These are phyloP conservation scores for Montipora capricornis DNA, from an alignment of 64 coral and sea anemone species.

Conservation along the genomic window DNA sequence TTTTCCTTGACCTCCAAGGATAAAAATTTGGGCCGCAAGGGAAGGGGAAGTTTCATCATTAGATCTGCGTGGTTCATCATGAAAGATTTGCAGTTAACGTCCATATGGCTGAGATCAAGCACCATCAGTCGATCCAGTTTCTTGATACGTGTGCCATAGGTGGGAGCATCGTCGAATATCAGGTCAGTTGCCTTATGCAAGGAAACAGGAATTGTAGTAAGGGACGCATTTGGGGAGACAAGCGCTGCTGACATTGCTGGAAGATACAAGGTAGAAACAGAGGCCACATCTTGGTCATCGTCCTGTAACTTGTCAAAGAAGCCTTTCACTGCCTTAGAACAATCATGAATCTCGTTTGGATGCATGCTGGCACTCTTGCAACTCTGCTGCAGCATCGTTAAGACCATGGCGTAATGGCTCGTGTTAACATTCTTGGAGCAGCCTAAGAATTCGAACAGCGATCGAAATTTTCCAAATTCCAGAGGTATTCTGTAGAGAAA, in stretches of 20 bases:
- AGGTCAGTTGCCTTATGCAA: constrained; percentile 27
- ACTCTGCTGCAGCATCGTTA: constrained; percentile 15
- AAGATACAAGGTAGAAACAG: constrained; percentile 1
- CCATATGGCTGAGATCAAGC: constrained; percentile 13
- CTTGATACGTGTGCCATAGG: constrained; percentile 9
- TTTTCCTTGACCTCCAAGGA: constrained; percentile 19
- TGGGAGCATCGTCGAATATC: constrained; percentile 60
- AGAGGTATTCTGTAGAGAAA: constrained; percentile 48
- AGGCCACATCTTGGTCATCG: neutral
- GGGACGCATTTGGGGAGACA: neutral
- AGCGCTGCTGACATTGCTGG: neutral
- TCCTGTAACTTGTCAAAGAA: constrained; percentile 15
- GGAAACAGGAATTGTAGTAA: neutral
- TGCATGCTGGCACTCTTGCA: neutral
- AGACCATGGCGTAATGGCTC: constrained; percentile 52
- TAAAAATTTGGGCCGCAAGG: constrained; percentile 38
- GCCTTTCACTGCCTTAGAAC: constrained; percentile 35
- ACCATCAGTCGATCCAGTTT: constrained; percentile 26
- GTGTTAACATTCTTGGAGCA: neutral
- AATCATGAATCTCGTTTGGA: constrained; percentile 20
- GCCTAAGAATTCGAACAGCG: constrained; percentile 44
- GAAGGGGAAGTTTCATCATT: constrained; percentile 30
- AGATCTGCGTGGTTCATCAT: constrained; percentile 12
- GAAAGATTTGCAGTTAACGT: constrained; percentile 15
- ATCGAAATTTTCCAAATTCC: constrained; percentile 3